Evolutionary conservation across 2,113 vertebrate genomes (phyloP), one percentile per base, ranked within the genome.

Genomic region (Neodontobutis hainanensis): DNA sequence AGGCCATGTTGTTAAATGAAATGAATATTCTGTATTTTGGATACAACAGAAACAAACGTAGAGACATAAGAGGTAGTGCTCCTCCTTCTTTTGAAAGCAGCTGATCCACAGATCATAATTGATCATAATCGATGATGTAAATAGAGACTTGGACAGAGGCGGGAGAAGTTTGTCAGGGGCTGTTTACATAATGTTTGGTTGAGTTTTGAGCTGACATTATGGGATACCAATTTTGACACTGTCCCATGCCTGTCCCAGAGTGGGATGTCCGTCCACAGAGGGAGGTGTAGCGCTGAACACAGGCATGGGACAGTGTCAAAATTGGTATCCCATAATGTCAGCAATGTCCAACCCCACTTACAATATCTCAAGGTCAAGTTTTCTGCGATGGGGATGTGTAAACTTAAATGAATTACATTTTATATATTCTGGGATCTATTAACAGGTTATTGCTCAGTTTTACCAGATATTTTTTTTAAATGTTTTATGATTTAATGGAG

Each of bases 171-270:
- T 76, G 81, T 82, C 82, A 81, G 72, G 77, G 59, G 32, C 69
- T 92, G 91, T 93, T 93, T 93, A 92, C 89, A 87, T 78, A 88
- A 88, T 76, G 85, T 85, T 82, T 81, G 86, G n/a, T n/a, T n/a
- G n/a, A n/a, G n/a, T n/a, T n/a, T n/a, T n/a, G n/a, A n/a, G n/a
- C n/a, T n/a, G n/a, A n/a, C n/a, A n/a, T n/a, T n/a, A n/a, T n/a
- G n/a, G n/a, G n/a, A n/a, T n/a, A n/a, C n/a, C n/a, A n/a, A n/a
- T n/a, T n/a, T n/a, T n/a, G n/a, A n/a, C n/a, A n/a, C n/a, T n/a
- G n/a, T n/a, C n/a, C n/a, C n/a, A n/a, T n/a, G n/a, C 78, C 87
- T 92, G 89, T 91, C 78, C 73, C 76, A 48, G 68, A 75, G 78
- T 75, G 74, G 78, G 67, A 80, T 27, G 68, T 76, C 73, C 56